Evolutionary conservation across 2,113 vertebrate species (phyloP).

Genomic region (human (Homo sapiens)): DNA sequence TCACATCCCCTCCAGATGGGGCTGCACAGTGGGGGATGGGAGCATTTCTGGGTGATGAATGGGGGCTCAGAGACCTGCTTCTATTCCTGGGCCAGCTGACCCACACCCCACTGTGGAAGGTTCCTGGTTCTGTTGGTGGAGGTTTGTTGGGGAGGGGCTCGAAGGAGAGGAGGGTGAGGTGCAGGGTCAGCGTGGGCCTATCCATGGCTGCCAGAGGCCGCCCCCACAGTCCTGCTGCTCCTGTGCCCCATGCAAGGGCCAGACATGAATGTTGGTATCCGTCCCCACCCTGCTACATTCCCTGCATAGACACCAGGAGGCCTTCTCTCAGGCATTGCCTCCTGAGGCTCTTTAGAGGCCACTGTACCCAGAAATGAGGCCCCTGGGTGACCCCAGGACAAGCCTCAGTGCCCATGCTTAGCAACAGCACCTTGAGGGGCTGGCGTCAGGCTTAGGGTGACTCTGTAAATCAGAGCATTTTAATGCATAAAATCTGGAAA

Average conservation of each 20-base stretch:
- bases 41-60: neutral
- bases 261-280: neutral
- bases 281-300: rapidly evolving
- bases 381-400: slow-evolving; percentile 68
- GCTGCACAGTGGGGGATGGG: no score
- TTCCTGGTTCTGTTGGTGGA: neutral
- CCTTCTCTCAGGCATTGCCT: neutral
- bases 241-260: neutral
- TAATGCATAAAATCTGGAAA: slow-evolving; percentile 84
- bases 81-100: neutral
- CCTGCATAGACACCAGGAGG: neutral
- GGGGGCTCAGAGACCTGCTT: neutral
- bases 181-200: neutral
- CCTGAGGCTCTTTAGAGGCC: slow-evolving; percentile 53
- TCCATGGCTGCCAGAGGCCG: neutral
- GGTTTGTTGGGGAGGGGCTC: neutral
- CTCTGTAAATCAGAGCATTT: slow-evolving; percentile 85
- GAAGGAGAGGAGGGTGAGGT: neutral
- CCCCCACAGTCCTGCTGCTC: neutral
- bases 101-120: neutral
- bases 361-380: slow-evolving; percentile 76
- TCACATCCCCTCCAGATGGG: neutral
- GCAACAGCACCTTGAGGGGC: slow-evolving; percentile 62
- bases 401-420: slow-evolving; percentile 76
- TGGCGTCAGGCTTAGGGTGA: slow-evolving; percentile 53